These are phyloP conservation scores for Ceyx margarethae DNA, from an alignment of 2,113 vertebrate species.

Conservation along the genomic window DNA sequence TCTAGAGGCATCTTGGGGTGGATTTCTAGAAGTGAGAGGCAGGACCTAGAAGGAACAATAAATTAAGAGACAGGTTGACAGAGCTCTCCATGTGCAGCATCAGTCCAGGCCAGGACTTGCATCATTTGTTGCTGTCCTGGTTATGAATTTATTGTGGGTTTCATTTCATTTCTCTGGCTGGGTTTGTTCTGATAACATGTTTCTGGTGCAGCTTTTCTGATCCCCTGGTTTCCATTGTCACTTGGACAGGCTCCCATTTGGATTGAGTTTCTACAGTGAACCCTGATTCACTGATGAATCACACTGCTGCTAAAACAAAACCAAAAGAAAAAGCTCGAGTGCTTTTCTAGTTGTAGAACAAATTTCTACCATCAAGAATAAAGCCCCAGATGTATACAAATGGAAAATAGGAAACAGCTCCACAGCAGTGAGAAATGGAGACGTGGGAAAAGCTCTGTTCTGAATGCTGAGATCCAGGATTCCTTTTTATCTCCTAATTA, in stretches of 20 bases:
- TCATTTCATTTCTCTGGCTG: neutral
- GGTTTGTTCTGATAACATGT: neutral
- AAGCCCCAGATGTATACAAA: neutral
- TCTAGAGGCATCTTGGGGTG: neutral
- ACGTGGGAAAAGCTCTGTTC: neutral
- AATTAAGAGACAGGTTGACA: neutral
- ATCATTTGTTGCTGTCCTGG: neutral
- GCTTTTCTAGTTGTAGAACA: neutral
- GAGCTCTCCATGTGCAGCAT: neutral
- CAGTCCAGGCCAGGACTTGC: neutral
- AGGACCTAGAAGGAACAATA: neutral
- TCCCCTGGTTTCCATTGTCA: neutral
- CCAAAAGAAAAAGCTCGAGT: neutral
- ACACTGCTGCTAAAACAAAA: neutral
- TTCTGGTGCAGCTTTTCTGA: neutral
- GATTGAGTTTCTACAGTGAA: conserved; percentile 2
- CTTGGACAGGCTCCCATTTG: neutral
- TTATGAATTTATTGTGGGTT: neutral
- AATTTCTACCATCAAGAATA: neutral
- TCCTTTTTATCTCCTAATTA: conserved; percentile 23
- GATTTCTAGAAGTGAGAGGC: neutral
- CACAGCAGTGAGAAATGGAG: neutral
- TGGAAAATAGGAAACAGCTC: neutral
- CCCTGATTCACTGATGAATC: neutral
- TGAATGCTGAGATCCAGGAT: neutral